phyloP scores from a whole-genome alignment of 1,140 invertebrate species.

The Lordiphosa collinella region DNA sequence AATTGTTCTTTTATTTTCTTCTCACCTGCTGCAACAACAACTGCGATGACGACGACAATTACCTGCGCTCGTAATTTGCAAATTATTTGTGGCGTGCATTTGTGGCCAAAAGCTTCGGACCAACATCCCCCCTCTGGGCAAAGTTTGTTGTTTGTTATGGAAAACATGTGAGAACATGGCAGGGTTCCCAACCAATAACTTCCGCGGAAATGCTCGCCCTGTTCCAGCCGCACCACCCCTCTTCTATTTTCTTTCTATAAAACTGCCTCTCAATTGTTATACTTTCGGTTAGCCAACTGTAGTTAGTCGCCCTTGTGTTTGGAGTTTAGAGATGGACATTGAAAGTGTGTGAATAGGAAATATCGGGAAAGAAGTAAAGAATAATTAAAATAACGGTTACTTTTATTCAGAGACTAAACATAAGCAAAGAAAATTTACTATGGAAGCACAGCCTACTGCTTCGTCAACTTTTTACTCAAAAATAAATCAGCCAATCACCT shows the following conservation, averaged over 20 bases:
- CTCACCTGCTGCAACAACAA: conserved; percentile 28
- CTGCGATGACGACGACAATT: conserved; percentile 38
- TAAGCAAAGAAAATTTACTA: no score
- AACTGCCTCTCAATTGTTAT: conserved; percentile 10
- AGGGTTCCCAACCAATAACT: conserved; percentile 7
- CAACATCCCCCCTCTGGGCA: not conserved
- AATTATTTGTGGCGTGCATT: conserved; percentile 55
- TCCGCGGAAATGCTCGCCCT: conserved; percentile 24
- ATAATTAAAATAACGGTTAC: no score
- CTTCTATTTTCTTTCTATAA: not conserved
- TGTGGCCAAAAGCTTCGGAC: conserved; percentile 16
- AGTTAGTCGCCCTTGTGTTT: not conserved
- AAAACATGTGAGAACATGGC: conserved; percentile 43
- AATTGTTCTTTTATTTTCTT: conserved; percentile 40
- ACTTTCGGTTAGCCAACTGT: conserved; percentile 24
- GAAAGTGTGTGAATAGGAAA: no score
- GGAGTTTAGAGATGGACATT: not conserved
- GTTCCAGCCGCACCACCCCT: not conserved
- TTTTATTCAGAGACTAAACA: no score
- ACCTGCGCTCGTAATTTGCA: conserved; percentile 58
- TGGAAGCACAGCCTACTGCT: no score
- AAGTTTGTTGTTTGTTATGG: conserved; percentile 44
- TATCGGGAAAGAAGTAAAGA: no score
- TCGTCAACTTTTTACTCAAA: no score
- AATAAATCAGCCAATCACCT: no score